Evolutionary conservation across 2,888 invertebrate species (phyloP), one percentile per base, ranked within the genome.

Genomic region (Lapara coniferarum): DNA sequence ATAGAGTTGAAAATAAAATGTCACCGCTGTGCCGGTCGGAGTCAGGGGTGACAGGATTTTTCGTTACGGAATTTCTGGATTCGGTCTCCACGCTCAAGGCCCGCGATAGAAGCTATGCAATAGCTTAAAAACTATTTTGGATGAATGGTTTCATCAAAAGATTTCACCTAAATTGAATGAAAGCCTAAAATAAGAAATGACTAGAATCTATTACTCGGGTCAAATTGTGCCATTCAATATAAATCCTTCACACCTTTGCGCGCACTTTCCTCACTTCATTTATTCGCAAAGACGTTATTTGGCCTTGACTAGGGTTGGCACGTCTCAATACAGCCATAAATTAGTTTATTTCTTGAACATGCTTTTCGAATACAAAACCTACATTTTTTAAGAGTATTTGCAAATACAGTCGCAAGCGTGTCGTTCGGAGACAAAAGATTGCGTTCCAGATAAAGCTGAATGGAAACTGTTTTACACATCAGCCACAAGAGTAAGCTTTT

Each of bases 221-320:
- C 49, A 63, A 63, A 63, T 63, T 63, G 49, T 49, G 19, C 63
- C 12, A 63, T 63, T 49, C 49, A 49, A 63, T 63, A 63, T 49
- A 63, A 63, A 63, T 63, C 63, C 63, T 63, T 63, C 46, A 63
- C 63, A 19, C 46, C 46, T 46, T 49, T 46, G 16, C 19, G 49
- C 63, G 49, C 49, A 19, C 63, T 63, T 63, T 63, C 19, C 49
- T 63, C 19, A 49, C 46, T 46, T 63, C 63, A 63, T 63, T 63
- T 63, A 63, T 63, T 63, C 25, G 63, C 63, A 49, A 49, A 63
- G 49, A 63, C 49, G 19, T 63, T 63, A 63, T 63, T 63, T 46
- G 49, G 13, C 49, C 63, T 63, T 63, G 19, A 8, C 2, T 63
- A 63, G 63, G 63, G 63, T 13, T 63, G 49, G 7, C 19, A 49